A percentile compares a stretch with the other conserved stretches of the same genome.
Evolutionary conservation across 2,797 vertebrate genomes (phyloP).

Genomic region (Platyrinchus mystaceus): DNA sequence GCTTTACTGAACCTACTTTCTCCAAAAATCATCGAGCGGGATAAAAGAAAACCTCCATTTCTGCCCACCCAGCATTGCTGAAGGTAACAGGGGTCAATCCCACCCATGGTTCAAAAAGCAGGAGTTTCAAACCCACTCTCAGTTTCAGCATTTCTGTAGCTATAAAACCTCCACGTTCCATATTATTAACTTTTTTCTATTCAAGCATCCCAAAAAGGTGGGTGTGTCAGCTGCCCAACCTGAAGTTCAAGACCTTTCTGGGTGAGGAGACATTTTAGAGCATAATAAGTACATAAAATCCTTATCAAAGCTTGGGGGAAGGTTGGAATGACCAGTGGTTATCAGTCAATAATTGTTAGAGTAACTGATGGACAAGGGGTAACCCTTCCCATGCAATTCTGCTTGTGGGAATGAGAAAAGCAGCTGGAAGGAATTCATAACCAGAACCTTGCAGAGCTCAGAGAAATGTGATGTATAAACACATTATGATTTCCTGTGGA

Average conservation of each 20-base stretch:
- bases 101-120: background rate
- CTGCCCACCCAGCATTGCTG: background rate
- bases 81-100: fast-evolving
- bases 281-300: background rate
- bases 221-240: background rate
- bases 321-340: slow-evolving; percentile 26
- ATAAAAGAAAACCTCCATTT: background rate
- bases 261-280: background rate
- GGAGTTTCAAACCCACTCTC: background rate
- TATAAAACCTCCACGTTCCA: background rate
- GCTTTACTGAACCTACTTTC: background rate
- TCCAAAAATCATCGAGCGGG: background rate
- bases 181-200: background rate
- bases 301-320: slow-evolving; percentile 9
- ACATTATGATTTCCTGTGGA: slow-evolving; percentile 65
- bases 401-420: slow-evolving; percentile 40
- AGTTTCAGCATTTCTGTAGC: background rate
- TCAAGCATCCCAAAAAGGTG: background rate
- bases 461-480: slow-evolving; percentile 56
- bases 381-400: slow-evolving; percentile 56
- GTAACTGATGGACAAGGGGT: slow-evolving; percentile 9
- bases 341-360: slow-evolving; percentile 57
- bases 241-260: slow-evolving; percentile 13
- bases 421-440: slow-evolving; percentile 65
- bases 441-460: slow-evolving; percentile 18